Conservation (phyloP, 2,797 vertebrate species). For the Poeciliopsis turneri region DNA sequence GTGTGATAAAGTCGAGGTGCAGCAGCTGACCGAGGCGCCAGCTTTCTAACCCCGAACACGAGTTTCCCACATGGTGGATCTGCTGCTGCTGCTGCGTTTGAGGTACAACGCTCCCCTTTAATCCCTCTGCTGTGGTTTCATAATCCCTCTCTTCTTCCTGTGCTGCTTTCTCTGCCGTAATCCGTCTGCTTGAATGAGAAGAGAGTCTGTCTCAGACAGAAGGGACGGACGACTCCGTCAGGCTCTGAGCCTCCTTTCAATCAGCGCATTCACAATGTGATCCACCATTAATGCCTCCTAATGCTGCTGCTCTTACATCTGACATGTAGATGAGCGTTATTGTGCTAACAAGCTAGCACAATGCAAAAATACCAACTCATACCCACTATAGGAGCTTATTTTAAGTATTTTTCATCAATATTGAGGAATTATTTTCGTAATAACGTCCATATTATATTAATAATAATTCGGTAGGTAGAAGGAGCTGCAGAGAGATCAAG, state of each 20-base stretch:
- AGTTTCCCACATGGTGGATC: constrained; percentile 54
- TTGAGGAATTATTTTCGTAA: no score
- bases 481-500: neutral
- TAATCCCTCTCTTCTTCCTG: constrained; percentile 71
- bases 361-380: no score
- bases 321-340: neutral
- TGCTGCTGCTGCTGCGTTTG: constrained; percentile 38
- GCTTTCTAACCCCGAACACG: constrained; percentile 37
- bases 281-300: constrained; percentile 8
- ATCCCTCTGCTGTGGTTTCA: constrained; percentile 63
- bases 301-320: constrained; percentile 7
- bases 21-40: constrained; percentile 24
- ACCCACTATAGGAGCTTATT: no score
- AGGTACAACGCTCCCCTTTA: constrained; percentile 66
- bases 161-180: constrained; percentile 71
- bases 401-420: no score
- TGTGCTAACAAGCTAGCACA: neutral
- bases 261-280: constrained; percentile 40
- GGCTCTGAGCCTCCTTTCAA: constrained; percentile 43
- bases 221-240: constrained; percentile 28
- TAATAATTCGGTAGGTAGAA: neutral
- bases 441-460: no score
- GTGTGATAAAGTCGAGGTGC: constrained; percentile 13
- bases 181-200: constrained; percentile 64
- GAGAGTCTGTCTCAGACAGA: constrained; percentile 53